Evolutionary conservation across 2,888 invertebrate species (phyloP).

Genomic region (Neoitamus cyanurus): DNA sequence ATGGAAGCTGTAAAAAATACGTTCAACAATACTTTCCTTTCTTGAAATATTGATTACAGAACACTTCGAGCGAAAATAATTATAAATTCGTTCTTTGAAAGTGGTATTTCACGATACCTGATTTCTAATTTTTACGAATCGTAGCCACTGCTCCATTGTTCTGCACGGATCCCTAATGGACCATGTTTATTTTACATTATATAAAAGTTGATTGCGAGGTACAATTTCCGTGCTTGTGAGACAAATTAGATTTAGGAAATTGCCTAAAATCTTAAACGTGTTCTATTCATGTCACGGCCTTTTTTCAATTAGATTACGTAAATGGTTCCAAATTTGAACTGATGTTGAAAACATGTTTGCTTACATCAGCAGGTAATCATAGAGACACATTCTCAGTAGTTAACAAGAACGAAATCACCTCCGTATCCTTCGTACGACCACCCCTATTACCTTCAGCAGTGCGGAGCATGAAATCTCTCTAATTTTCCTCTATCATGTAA

Average conservation of each 20-base stretch:
- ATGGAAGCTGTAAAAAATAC: no score
- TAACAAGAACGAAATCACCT: neutral
- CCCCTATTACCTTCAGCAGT: neutral
- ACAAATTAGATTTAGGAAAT: neutral
- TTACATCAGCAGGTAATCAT: neutral
- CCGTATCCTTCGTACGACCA: neutral
- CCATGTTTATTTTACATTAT: neutral
- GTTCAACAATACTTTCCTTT: no score
- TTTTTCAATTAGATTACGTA: neutral
- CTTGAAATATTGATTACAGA: no score
- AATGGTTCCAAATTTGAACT: neutral
- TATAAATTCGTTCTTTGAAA: neutral
- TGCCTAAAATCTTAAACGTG: neutral
- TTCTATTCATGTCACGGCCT: neutral
- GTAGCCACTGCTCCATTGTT: neutral
- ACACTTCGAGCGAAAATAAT: no score
- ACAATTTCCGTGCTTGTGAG: neutral
- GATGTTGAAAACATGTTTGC: neutral
- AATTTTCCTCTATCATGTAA: constrained; percentile 1
- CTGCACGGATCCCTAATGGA: neutral
- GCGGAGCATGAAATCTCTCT: neutral
- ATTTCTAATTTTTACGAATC: neutral
- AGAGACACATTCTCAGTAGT: neutral
- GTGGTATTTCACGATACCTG: no score
- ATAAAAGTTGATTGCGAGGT: neutral